These are phyloP conservation scores for Cantharis rufa DNA, from an alignment of 2,888 invertebrate species.

Conservation along the genomic window DNA sequence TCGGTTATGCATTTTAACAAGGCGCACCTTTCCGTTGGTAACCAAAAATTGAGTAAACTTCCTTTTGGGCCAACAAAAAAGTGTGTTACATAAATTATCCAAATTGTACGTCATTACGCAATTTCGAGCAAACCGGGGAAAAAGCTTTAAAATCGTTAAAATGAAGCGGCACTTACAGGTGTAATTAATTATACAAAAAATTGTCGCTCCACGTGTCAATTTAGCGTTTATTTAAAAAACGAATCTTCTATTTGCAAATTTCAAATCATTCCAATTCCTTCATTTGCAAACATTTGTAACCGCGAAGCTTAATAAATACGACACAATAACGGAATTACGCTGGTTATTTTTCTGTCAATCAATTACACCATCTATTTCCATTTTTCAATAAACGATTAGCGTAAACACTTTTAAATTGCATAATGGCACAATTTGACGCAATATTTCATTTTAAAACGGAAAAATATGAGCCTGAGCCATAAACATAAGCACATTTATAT, in stretches of 20 bases:
- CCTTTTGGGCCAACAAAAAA: not conserved
- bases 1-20: conserved; percentile 4
- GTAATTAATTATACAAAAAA: not conserved
- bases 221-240: not conserved
- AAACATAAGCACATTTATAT: not conserved
- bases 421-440: not conserved
- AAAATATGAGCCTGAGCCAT: not conserved
- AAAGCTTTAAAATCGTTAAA: not conserved
- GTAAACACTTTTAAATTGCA: not conserved
- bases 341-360: not conserved
- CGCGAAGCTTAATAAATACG: not conserved
- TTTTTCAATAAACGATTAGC: not conserved
- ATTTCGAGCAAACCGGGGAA: not conserved
- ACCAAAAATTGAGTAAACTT: not conserved
- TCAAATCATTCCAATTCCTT: not conserved
- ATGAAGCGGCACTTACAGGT: not conserved
- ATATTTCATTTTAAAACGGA: not conserved
- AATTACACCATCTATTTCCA: not conserved
- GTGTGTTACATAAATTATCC: not conserved
- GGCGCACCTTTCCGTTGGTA: conserved; percentile 1
- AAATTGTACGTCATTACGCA: not conserved
- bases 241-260: not conserved
- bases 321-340: not conserved
- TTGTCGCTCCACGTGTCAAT: not conserved
- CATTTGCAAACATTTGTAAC: not conserved